phyloP scores from a whole-genome alignment of 2,113 vertebrate genomes.

The Gnathonemus longibarbis region DNA sequence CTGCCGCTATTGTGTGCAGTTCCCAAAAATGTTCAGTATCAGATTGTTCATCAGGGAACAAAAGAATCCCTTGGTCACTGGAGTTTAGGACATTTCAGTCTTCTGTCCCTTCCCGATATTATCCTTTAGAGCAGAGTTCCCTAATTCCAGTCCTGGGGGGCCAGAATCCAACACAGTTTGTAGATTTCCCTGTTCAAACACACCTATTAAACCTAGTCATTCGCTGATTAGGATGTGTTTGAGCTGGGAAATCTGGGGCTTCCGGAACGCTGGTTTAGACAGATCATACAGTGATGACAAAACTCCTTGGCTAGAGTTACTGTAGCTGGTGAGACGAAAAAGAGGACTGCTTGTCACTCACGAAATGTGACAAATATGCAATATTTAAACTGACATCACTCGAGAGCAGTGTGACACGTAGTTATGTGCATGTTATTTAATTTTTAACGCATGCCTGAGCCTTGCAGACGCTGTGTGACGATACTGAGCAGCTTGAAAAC shows the following conservation, averaged over 20 bases:
- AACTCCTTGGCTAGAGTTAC: too few species aligned
- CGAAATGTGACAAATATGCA: neutral
- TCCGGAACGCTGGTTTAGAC: too few species aligned
- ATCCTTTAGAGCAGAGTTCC: neutral
- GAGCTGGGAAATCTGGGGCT: neutral
- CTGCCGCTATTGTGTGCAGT: neutral
- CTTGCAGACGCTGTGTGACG: neutral
- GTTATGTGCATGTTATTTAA: neutral
- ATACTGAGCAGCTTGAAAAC: too few species aligned
- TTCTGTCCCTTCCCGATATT: neutral
- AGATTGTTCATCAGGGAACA: neutral
- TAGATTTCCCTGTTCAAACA: neutral
- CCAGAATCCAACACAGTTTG: neutral
- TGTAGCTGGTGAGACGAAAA: neutral
- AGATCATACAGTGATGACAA: too few species aligned
- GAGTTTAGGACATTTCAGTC: neutral
- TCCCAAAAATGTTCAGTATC: neutral
- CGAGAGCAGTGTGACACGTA: neutral
- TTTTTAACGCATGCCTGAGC: neutral
- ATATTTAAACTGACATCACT: neutral
- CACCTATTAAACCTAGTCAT: neutral
- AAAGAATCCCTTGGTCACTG: neutral
- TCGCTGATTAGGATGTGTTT: neutral
- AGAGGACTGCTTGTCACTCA: neutral
- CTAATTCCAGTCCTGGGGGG: neutral